A percentile compares a stretch with the other conserved stretches of the same genome.
Conservation (phyloP, 1,140 invertebrate genomes). For the Aphis gossypii region DNA sequence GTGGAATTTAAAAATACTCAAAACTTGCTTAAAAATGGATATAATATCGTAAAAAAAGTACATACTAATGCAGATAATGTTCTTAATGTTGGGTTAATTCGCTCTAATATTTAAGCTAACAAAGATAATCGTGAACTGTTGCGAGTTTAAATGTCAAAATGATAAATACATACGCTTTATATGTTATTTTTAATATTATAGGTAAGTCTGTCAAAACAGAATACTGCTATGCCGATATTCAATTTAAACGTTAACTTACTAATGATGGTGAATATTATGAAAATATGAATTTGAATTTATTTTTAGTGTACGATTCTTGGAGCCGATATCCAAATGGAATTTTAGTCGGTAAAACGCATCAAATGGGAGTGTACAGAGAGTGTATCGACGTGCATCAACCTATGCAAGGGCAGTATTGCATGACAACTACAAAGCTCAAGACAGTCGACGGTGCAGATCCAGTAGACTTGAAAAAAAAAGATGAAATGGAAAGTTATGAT, state of each 20-base stretch:
- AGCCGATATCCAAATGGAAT: not conserved
- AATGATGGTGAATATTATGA: not conserved
- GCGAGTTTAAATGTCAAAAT: not conserved
- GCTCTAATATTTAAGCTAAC: too few species aligned
- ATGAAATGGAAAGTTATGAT: not conserved
- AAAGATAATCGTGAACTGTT: too few species aligned
- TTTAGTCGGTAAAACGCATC: not conserved
- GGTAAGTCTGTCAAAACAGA: not conserved
- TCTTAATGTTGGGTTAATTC: too few species aligned
- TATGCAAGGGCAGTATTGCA: not conserved
- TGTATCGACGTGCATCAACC: not conserved
- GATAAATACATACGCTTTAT: not conserved
- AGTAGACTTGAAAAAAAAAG: not conserved
- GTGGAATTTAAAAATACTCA: too few species aligned
- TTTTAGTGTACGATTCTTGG: slow-evolving; percentile 31
- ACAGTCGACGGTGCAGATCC: too few species aligned
- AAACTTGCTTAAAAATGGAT: too few species aligned
- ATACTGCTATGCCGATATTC: not conserved
- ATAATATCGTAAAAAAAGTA: too few species aligned
- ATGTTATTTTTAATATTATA: not conserved
- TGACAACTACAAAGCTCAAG: not conserved
- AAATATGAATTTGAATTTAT: not conserved
- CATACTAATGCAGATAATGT: too few species aligned
- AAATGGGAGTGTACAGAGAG: not conserved
- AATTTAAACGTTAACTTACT: not conserved